A percentile compares a stretch with the other conserved stretches of the same genome.
Conservation (phyloP, 1,140 invertebrate genomes). For the Laupala kohalensis region DNA sequence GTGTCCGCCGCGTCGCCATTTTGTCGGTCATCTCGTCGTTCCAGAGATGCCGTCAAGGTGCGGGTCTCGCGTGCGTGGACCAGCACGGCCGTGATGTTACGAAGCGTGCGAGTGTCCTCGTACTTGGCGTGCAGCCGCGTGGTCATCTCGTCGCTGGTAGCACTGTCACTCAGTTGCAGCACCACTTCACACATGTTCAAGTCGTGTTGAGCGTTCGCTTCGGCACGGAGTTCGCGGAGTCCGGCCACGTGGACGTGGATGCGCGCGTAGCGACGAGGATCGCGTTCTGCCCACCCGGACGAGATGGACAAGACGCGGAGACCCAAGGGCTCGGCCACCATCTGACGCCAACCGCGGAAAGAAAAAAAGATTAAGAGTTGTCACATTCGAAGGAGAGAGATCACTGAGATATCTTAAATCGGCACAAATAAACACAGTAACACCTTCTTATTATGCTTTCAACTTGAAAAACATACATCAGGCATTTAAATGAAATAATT, state of each 20-base stretch:
- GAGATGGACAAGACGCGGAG: background rate
- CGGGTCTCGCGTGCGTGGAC: background rate
- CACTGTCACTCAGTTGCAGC: background rate
- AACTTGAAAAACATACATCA: too few species aligned
- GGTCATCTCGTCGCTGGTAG: too few species aligned
- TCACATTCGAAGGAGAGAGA: too few species aligned
- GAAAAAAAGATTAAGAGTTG: too few species aligned
- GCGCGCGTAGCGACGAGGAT: background rate
- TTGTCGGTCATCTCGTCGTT: background rate
- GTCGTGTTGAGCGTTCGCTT: background rate
- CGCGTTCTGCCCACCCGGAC: background rate
- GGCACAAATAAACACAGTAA: too few species aligned
- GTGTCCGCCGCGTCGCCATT: too few species aligned
- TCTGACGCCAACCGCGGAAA: background rate
- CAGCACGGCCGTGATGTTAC: background rate
- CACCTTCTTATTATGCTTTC: too few species aligned
- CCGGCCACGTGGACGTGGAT: background rate
- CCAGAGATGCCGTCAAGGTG: background rate
- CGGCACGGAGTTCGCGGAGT: background rate
- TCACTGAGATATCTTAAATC: too few species aligned
- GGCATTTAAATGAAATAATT: too few species aligned
- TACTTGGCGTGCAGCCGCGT: background rate
- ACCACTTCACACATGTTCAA: background rate
- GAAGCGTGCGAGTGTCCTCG: background rate
- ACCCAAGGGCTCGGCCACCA: background rate